phyloP scores from a whole-genome alignment of 92 coral and sea anemone genomes.

The Scolanthus callimorphus region DNA sequence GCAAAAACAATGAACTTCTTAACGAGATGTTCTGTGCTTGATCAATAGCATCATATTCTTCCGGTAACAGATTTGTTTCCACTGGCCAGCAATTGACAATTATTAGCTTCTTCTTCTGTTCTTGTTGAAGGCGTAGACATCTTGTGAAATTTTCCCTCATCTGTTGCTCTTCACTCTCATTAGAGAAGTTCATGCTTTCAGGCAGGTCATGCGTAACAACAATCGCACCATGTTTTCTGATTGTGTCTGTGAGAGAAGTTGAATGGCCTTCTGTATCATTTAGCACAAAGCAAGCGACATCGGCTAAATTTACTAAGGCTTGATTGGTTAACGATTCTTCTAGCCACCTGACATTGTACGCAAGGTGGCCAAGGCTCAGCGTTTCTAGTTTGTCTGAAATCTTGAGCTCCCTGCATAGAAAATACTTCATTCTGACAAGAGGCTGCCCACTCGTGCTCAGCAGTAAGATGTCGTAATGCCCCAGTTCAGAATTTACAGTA shows the following conservation, averaged over 20 bases:
- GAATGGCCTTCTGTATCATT: slow-evolving; percentile 21
- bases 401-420: slow-evolving; percentile 4
- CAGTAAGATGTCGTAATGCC: slow-evolving; percentile 13
- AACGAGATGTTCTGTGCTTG: slow-evolving; percentile 16
- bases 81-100: slow-evolving; percentile 39
- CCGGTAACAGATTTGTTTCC: slow-evolving; percentile 4
- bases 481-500: not conserved
- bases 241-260: not conserved
- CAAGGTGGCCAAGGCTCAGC: slow-evolving; percentile 6
- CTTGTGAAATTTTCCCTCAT: not conserved
- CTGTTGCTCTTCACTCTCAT: not conserved
- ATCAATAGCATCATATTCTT: not conserved
- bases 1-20: slow-evolving; percentile 17
- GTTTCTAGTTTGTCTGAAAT: not conserved
- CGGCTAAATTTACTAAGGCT: too few species aligned
- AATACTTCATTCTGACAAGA: slow-evolving; percentile 15
- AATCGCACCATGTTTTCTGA: not conserved
- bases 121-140: not conserved
- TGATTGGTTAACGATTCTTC: not conserved
- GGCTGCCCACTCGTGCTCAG: slow-evolving; percentile 16
- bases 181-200: not conserved
- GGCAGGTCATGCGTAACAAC: not conserved
- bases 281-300: slow-evolving; percentile 8
- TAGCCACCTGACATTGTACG: slow-evolving; percentile 32
- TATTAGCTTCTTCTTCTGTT: slow-evolving; percentile 4